Evolutionary conservation across 1,140 invertebrate species (phyloP).

Genomic region (Scaptodrosophila lebanonensis): DNA sequence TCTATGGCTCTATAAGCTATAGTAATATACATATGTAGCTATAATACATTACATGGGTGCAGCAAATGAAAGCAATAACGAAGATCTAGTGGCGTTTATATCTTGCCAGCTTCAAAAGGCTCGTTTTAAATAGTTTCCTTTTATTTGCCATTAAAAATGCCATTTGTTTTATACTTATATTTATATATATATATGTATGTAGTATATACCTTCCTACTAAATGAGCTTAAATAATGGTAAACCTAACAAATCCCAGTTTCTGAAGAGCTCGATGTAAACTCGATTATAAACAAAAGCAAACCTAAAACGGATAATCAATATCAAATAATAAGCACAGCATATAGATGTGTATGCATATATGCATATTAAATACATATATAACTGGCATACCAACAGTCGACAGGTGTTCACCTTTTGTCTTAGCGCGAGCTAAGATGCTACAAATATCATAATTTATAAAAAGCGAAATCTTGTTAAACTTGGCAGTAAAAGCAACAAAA

Average conservation of each 20-base stretch:
- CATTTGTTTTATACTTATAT: slow-evolving; percentile 30
- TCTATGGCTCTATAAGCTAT: no score
- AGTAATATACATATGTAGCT: no score
- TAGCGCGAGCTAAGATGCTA: no score
- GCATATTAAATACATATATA: slow-evolving; percentile 42
- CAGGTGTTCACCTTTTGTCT: slow-evolving; percentile 70
- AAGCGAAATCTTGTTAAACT: slow-evolving; percentile 26
- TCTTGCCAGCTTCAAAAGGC: no score
- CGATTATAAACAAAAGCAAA: slow-evolving; percentile 67
- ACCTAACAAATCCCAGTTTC: no score
- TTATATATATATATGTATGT: slow-evolving; percentile 15
- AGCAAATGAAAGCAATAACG: slow-evolving; percentile 60
- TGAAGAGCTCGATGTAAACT: no score
- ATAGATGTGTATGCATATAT: slow-evolving; percentile 44
- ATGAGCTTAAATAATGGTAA: slow-evolving; percentile 65
- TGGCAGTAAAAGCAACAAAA: slow-evolving; percentile 16
- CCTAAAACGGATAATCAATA: slow-evolving; percentile 57
- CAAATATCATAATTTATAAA: slow-evolving; percentile 54
- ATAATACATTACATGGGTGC: no score
- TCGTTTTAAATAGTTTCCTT: slow-evolving; percentile 23
- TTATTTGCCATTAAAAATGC: slow-evolving; percentile 11
- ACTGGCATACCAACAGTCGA: slow-evolving; percentile 73
- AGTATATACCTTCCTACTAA: slow-evolving; percentile 49
- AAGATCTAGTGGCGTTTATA: slow-evolving; percentile 51
- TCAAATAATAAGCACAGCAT: slow-evolving; percentile 28